These are phyloP conservation scores for Porites australiensis DNA, from an alignment of 64 coral and sea anemone species.

Conservation along the genomic window DNA sequence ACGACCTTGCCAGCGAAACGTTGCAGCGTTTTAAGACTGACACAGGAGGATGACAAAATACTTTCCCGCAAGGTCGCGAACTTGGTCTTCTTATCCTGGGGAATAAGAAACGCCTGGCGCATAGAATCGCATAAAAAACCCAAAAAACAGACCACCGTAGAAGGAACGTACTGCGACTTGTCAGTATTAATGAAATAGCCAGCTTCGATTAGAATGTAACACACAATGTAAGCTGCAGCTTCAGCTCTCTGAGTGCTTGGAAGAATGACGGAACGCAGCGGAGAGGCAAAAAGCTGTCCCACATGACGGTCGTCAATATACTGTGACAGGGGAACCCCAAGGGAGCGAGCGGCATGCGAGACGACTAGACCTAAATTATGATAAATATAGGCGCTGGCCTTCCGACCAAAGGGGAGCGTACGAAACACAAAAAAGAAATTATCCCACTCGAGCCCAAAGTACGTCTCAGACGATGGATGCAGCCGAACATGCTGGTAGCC, in stretches of 20 bases:
- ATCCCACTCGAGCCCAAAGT: slow-evolving; percentile 1
- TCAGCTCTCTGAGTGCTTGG: neutral
- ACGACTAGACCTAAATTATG: no score
- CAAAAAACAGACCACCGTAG: neutral
- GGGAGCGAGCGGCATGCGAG: no score
- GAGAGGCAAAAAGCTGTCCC: neutral
- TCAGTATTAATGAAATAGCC: neutral
- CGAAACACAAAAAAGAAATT: no score
- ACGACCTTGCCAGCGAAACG: slow-evolving; percentile 17
- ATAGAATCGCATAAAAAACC: neutral
- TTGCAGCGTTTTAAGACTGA: neutral
- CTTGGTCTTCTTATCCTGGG: no score
- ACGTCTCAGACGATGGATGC: neutral
- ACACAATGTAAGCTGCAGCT: neutral
- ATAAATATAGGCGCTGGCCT: no score
- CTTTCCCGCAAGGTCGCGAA: no score
- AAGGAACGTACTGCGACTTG: neutral
- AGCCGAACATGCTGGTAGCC: slow-evolving; percentile 12
- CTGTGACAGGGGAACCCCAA: neutral
- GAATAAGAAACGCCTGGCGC: no score
- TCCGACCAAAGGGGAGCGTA: no score
- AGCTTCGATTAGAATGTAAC: neutral
- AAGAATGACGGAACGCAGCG: neutral
- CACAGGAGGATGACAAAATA: neutral
- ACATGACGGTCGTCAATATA: slow-evolving; percentile 14